phyloP scores from a whole-genome alignment of 92 coral and sea anemone genomes.

The Ricordea florida region DNA sequence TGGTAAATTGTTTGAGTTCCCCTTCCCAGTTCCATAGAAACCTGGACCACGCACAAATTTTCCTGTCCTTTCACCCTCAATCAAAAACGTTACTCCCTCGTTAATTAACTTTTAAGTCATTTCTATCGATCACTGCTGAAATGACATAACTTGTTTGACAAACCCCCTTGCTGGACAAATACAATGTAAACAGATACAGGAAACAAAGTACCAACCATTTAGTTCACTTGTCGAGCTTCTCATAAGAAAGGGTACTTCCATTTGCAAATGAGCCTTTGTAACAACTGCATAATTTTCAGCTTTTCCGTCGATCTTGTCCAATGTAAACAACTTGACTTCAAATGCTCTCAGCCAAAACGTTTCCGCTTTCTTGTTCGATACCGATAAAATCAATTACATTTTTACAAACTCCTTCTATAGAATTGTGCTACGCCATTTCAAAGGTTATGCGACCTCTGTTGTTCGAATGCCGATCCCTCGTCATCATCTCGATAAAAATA shows the following conservation, averaged over 20 bases:
- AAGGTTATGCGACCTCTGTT: conserved; percentile 44
- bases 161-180: too few species aligned
- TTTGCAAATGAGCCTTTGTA: too few species aligned
- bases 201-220: too few species aligned
- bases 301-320: conserved; percentile 32
- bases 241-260: too few species aligned
- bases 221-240: too few species aligned
- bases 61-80: conserved; percentile 11
- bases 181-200: too few species aligned
- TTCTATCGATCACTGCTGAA: too few species aligned
- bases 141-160: too few species aligned
- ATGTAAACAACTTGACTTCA: conserved; percentile 28
- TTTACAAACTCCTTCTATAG: conserved; percentile 18
- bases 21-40: too few species aligned
- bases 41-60: too few species aligned
- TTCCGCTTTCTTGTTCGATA: conserved; percentile 18
- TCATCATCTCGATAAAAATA: conserved; percentile 35
- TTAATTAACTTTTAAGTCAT: not conserved
- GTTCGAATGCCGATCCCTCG: conserved; percentile 21
- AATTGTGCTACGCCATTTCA: conserved; percentile 21
- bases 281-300: too few species aligned
- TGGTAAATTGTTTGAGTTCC: too few species aligned
- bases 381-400: conserved; percentile 20
- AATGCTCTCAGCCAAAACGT: conserved; percentile 25
- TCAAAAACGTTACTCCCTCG: not conserved